Base-by-base conservation (phyloP, 2,888 invertebrate genomes). In the Hetaerina titia region DNA sequence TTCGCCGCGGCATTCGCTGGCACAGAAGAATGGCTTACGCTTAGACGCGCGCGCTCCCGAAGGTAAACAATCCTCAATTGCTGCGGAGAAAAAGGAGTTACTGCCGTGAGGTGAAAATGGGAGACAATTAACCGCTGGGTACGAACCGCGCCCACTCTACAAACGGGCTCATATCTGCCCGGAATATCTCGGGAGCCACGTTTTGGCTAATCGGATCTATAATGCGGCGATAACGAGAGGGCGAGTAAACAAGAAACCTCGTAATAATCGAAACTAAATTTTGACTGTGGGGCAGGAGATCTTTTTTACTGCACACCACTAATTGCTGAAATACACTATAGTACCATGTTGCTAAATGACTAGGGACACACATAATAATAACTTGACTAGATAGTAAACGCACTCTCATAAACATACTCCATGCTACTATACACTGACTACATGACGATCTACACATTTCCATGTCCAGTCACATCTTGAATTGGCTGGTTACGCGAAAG, bases 31-130 rank as follows among this genome's bases (percentile, higher is more conserved):
- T 81, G 81, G 25, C 81, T 25, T 81, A 22, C 81, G 81, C n/a
- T n/a, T 9, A 9, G n/a, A 31, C 31, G 11, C 25, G 15, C 64
- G 64, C 90, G 90, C 64, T 90, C 69, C n/a, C 92, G 56, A 69
- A 92, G 69, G 92, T 92, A 92, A 92, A 92, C 92, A 92, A 92
- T 17, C 69, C 56, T 92, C 92, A 92, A 69, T 92, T 92, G 56
- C 92, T 56, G 69, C 56, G 74, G 56, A 92, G 74, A 63, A 69
- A 64, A 90, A 45, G 90, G 64, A 64, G 90, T 64, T 90, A 90
- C 74, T n/a, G 19, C 92, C 45, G 69, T 69, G 69, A 92, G 92
- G 92, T 92, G 92, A 92, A 69, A 92, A 92, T 92, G 92, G 92
- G 69, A 69, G 69, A 64, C 92, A 92, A 92, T 92, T 92, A 92